phyloP scores from a whole-genome alignment of 2,888 invertebrate genomes.

The Melinaea menophilus region DNA sequence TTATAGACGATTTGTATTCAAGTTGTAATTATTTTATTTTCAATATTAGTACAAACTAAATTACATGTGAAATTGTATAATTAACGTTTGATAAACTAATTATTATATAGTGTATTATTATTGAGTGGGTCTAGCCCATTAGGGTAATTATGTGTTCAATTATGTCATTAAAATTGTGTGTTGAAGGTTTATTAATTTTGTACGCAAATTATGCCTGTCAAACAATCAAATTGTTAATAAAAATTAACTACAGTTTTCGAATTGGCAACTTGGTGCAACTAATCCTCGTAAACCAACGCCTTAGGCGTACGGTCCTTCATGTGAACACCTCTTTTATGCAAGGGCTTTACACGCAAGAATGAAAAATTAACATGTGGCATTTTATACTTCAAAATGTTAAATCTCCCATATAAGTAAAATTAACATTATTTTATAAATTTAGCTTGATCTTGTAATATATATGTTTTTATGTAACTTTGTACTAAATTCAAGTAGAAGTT shows the following conservation, averaged over 20 bases:
- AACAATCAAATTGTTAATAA: not conserved
- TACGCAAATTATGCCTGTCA: not conserved
- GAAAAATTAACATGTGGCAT: constrained; percentile 14
- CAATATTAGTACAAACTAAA: too few species aligned
- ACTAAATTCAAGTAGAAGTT: too few species aligned
- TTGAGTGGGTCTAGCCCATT: too few species aligned
- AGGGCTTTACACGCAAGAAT: constrained; percentile 20
- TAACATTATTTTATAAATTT: not conserved
- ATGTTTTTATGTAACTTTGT: too few species aligned
- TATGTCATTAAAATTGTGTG: too few species aligned
- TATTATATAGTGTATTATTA: too few species aligned
- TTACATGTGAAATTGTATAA: too few species aligned
- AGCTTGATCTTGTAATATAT: too few species aligned
- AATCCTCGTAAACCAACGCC: constrained; percentile 18
- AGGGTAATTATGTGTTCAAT: too few species aligned
- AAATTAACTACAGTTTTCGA: not conserved
- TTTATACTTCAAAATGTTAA: not conserved
- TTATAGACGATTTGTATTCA: too few species aligned
- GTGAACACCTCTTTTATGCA: constrained; percentile 16
- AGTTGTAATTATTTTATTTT: too few species aligned
- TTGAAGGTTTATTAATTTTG: not conserved
- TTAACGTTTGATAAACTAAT: too few species aligned
- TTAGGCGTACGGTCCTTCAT: constrained; percentile 15
- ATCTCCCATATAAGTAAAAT: not conserved
- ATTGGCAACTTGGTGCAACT: constrained; percentile 17